A percentile compares a stretch with the other conserved stretches of the same genome.
Evolutionary conservation across 2,113 vertebrate genomes (phyloP).

Genomic region (Coryphaenoides rupestris): DNA sequence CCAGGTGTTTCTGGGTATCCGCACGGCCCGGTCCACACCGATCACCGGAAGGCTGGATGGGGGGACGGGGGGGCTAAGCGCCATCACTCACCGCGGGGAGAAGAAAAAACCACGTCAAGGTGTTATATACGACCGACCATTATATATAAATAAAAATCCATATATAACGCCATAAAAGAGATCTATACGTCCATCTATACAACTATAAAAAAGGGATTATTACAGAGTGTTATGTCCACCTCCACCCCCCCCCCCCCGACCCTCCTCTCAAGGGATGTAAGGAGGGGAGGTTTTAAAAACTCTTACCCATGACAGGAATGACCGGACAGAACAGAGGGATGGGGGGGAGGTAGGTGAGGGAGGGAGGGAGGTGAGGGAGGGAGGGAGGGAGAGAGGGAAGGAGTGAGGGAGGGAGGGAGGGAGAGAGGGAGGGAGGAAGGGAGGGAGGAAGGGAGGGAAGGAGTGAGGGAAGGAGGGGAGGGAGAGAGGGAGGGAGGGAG

Average conservation of each 20-base stretch:
- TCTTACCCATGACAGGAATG: conserved; percentile 54
- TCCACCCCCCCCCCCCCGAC: no score
- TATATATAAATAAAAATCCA: no score
- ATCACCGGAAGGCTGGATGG: neutral
- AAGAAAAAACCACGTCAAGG: no score
- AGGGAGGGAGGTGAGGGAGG: neutral
- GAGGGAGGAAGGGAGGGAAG: no score
- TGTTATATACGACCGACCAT: no score
- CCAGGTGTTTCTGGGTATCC: no score
- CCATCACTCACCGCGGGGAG: no score
- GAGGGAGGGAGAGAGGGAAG: neutral
- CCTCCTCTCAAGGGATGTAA: conserved; percentile 27
- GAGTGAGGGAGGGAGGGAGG: conserved; percentile 23
- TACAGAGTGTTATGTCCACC: conserved; percentile 32
- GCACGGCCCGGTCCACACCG: neutral
- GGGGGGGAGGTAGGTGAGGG: conserved; percentile 11
- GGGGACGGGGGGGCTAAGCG: neutral
- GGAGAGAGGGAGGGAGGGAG: no score
- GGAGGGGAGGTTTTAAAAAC: conserved; percentile 45
- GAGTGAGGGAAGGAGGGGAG: no score
- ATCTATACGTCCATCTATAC: no score
- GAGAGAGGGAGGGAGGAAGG: no score
- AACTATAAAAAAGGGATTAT: conserved; percentile 26
- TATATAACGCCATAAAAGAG: no score
- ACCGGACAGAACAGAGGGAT: conserved; percentile 18